These are phyloP conservation scores for Iselma pallidipennis DNA, from an alignment of 2,888 invertebrate genomes.

Conservation along the genomic window DNA sequence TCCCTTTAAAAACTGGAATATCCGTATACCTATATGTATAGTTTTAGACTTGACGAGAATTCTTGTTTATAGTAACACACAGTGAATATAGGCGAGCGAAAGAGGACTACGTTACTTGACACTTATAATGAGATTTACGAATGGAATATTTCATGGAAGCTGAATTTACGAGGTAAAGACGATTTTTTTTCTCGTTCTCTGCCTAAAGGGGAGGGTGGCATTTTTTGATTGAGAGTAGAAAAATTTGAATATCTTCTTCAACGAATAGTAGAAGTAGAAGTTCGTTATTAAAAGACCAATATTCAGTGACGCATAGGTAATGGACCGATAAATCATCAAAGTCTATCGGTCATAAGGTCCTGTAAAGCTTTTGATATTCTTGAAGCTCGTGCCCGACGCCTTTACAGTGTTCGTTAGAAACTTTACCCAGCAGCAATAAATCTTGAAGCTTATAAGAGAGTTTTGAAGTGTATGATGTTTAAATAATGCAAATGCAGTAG, in stretches of 20 bases:
- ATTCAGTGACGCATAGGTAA: conserved; percentile 33
- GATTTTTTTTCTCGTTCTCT: not conserved
- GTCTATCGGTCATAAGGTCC: conserved; percentile 34
- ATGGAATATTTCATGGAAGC: not conserved
- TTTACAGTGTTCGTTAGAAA: conserved; percentile 23
- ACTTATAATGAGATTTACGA: conserved; percentile 1
- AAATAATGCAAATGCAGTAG: not conserved
- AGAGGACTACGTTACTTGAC: not conserved
- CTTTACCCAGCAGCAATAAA: conserved; percentile 32
- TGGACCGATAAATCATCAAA: conserved; percentile 35
- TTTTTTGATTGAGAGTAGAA: not conserved
- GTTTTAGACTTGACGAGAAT: too few relatives aligned
- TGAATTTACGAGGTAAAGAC: not conserved
- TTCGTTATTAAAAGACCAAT: conserved; percentile 10
- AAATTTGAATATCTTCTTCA: not conserved
- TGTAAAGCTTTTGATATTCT: conserved; percentile 22
- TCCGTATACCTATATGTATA: too few relatives aligned
- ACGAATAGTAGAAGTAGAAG: not conserved
- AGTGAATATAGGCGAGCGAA: not conserved
- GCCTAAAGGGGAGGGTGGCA: too few relatives aligned
- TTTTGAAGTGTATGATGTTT: not conserved
- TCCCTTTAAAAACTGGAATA: too few relatives aligned
- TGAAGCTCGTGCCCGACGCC: conserved; percentile 10
- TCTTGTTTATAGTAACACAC: not conserved
- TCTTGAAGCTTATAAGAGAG: conserved; percentile 26